A percentile compares a stretch with the other conserved stretches of the same genome.
Conservation (phyloP, 2,113 vertebrate species). For the Phainopepla nitens region DNA sequence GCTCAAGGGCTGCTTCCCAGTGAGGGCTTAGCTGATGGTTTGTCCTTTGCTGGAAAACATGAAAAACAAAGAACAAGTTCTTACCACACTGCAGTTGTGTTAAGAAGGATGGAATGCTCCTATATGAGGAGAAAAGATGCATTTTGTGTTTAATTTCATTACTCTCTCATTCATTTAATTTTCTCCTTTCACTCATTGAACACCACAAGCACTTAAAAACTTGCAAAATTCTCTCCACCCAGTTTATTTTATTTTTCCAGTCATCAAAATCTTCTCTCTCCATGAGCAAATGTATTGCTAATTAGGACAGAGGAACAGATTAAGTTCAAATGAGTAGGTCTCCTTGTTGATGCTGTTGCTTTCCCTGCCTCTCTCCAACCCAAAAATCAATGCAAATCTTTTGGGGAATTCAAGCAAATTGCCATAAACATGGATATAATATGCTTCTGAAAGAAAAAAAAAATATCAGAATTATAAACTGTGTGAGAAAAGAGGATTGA, state of each 20-base stretch:
- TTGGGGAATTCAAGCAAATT: neutral
- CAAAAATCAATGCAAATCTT: neutral
- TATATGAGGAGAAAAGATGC: neutral
- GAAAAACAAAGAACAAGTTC: neutral
- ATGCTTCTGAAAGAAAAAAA: rapidly evolving
- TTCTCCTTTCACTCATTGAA: neutral
- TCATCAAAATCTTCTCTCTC: neutral
- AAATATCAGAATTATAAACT: neutral
- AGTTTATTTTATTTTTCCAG: neutral
- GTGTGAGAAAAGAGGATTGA: neutral
- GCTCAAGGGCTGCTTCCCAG: neutral
- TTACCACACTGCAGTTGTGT: neutral
- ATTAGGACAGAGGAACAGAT: neutral
- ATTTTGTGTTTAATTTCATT: neutral
- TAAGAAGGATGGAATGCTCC: neutral
- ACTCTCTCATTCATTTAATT: neutral
- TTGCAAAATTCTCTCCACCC: neutral
- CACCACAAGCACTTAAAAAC: neutral
- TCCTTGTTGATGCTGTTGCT: neutral
- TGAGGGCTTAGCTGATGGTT: neutral
- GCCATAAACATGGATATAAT: neutral
- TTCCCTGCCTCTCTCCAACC: neutral
- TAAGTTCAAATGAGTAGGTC: neutral
- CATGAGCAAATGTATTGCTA: neutral
- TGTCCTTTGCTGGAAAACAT: conserved; percentile 45